A percentile compares a stretch with the other conserved stretches of the same genome.
Conservation (phyloP, 2,113 vertebrate genomes). For the Platanista minor region DNA sequence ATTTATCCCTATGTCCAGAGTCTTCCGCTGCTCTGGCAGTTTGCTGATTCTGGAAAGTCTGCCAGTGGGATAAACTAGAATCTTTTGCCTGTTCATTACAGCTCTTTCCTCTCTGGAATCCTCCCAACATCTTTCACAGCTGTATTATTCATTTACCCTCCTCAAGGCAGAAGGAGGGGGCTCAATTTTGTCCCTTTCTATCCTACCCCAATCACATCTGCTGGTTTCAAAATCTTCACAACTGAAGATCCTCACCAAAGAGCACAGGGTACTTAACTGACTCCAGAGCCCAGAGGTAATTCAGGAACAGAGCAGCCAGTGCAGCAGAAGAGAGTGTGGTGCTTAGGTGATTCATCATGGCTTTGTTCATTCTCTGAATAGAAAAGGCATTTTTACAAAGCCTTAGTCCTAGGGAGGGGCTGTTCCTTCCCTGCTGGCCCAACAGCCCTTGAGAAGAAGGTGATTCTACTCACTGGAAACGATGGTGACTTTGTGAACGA, state of each 20-base stretch:
- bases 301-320: neutral
- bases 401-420: neutral
- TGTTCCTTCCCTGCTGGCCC: neutral
- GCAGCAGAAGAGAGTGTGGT: neutral
- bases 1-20: neutral
- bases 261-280: neutral
- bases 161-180: neutral
- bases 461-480: neutral
- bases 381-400: neutral
- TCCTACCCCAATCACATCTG: neutral
- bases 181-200: neutral
- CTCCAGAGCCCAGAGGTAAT: neutral
- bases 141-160: neutral
- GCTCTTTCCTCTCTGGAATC: neutral
- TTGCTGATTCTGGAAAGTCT: neutral
- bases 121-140: neutral
- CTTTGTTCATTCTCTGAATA: neutral
- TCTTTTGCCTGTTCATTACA: neutral
- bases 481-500: neutral
- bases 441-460: neutral
- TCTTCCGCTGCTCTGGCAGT: neutral
- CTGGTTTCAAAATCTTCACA: neutral
- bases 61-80: neutral
- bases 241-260: neutral
- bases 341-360: neutral